Evolutionary conservation across 2,888 invertebrate species (phyloP), one percentile per base, ranked within the genome.

Genomic region (Caenorhabditis sp.): DNA sequence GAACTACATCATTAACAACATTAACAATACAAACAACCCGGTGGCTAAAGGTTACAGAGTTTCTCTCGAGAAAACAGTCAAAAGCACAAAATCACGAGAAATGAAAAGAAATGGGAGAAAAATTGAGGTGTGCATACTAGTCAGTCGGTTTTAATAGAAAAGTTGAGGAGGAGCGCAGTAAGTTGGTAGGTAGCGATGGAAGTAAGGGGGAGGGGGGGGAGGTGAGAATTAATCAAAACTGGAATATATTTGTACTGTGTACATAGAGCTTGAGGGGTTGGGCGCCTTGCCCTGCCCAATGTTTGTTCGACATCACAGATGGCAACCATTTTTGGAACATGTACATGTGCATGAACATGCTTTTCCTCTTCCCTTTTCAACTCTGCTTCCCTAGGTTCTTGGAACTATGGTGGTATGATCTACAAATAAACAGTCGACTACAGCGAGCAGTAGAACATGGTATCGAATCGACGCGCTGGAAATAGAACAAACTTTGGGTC

Each of bases 181-280:
- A 67, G 72, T 69, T 67, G 61, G 56, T 61, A 61, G 44, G 67
- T 68, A 68, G 18, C 20, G 32, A 51, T 20, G 44, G 58, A 47
- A 32, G 58, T 18, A 26, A 47, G 64, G n/a, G 53, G 56, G 56
- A 80, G 55, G 80, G 50, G 64, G n/a, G 53, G 56, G 56, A 80
- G 55, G 80, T 80, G 80, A 80, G 80, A 80, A 80, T 74, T 74
- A 80, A 80, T 80, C 80, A 80, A 80, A 80, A 80, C 80, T 80
- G 71, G 80, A 80, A 80, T 80, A 69, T 71, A 68, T 67, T 74
- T 79, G 65, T 80, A 74, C 74, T 80, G 80, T 74, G 71, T 74
- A 80, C 80, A 80, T 69, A 80, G 68, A 74, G 74, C 70, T 79
- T 70, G 65, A 79, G 62, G 61, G 67, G 74, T 56, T 24, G 28